Conservation (phyloP, 2,888 invertebrate genomes). For the Spialia ferax region DNA sequence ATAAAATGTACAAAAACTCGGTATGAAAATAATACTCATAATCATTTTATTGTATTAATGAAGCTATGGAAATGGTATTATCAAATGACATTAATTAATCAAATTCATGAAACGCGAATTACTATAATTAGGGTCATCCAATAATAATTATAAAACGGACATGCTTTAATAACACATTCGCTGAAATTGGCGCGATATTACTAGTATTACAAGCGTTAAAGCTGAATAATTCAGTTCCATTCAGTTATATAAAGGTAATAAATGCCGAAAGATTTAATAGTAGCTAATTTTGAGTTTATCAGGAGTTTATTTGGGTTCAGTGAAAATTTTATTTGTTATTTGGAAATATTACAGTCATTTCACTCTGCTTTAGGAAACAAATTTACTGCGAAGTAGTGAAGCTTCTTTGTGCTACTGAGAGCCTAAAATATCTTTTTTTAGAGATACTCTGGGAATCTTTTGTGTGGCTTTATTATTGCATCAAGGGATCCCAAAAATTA, state of each 20-base stretch:
- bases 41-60: neutral
- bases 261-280: slow-evolving; percentile 2
- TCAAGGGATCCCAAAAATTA: neutral
- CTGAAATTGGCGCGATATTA: slow-evolving; percentile 8
- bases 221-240: slow-evolving; percentile 13
- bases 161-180: slow-evolving; percentile 2
- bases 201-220: slow-evolving; percentile 12
- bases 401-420: too few relatives aligned
- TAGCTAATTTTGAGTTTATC: neutral
- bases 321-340: neutral
- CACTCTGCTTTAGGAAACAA: too few relatives aligned
- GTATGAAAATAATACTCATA: neutral
- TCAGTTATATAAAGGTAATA: neutral
- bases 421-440: too few relatives aligned
- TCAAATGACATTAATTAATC: slow-evolving; percentile 9
- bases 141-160: slow-evolving; percentile 10
- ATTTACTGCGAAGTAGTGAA: too few relatives aligned
- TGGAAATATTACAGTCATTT: neutral
- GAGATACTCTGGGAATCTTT: too few relatives aligned
- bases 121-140: slow-evolving; percentile 13
- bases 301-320: neutral
- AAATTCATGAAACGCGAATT: slow-evolving; percentile 20
- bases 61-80: neutral
- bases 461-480: too few relatives aligned
- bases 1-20: neutral